Percentiles rank a stretch among this genome's conserved stretches.
Evolutionary conservation across 2,888 invertebrate species (phyloP).

Genomic region (Drosophila stalkeri): DNA sequence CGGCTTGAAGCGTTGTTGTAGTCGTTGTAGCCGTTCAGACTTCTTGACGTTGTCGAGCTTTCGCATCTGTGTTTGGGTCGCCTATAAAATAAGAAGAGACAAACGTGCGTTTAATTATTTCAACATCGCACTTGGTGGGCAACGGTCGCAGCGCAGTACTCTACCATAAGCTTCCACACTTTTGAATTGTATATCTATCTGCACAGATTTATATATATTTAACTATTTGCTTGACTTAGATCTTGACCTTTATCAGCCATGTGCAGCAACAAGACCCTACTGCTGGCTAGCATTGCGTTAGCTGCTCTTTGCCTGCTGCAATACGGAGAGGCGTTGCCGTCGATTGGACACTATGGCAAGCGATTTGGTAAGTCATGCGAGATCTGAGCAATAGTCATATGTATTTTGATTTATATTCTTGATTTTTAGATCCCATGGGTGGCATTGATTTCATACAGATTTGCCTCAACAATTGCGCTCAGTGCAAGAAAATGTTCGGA

Average conservation of each 20-base stretch:
- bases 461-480: conserved; percentile 94
- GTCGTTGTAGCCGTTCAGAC: conserved; percentile 36
- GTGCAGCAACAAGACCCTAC: conserved; percentile 58
- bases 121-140: conserved; percentile 55
- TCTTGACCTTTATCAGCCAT: conserved; percentile 40
- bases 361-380: conserved; percentile 79
- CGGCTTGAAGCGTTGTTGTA: conserved; percentile 55
- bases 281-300: conserved; percentile 61
- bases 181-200: neutral
- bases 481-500: conserved; percentile 95
- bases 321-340: conserved; percentile 74
- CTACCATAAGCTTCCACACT: neutral
- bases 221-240: conserved; percentile 17
- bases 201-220: conserved; percentile 15
- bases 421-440: conserved; percentile 68
- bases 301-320: conserved; percentile 64
- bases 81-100: conserved; percentile 76
- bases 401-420: neutral
- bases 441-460: conserved; percentile 88
- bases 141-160: conserved; percentile 54
- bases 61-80: conserved; percentile 72
- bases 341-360: conserved; percentile 82
- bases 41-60: conserved; percentile 71
- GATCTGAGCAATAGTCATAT: rapidly evolving
- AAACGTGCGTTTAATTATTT: conserved; percentile 71